These are phyloP conservation scores for Etia nguti DNA, from an alignment of 2,113 vertebrate genomes.

Conservation along the genomic window DNA sequence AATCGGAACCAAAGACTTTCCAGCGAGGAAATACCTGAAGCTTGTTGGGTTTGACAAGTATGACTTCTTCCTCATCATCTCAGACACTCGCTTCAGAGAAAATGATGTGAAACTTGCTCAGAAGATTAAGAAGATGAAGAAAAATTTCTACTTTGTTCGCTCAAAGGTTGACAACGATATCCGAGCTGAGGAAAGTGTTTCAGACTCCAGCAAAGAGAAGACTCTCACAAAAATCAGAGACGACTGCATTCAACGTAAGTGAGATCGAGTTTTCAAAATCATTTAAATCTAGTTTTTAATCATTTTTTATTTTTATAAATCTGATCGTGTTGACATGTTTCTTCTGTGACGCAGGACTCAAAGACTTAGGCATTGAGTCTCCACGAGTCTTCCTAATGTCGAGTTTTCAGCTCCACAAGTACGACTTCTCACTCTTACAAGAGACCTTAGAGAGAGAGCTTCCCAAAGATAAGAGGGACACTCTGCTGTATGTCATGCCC, in stretches of 20 bases:
- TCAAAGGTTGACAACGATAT: conserved; percentile 4
- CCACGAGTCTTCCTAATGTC: conserved; percentile 15
- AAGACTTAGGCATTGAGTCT: not conserved
- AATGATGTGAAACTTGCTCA: not conserved
- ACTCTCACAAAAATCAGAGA: not conserved
- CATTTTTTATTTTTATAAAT: fast-evolving
- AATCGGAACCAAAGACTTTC: not conserved
- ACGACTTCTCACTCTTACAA: not conserved
- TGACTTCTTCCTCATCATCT: conserved; percentile 43
- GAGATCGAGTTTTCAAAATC: fast-evolving
- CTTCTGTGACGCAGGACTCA: not conserved
- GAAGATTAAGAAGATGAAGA: not conserved
- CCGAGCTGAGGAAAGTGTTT: not conserved
- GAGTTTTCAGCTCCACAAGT: not conserved
- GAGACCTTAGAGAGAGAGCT: not conserved
- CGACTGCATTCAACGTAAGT: not conserved
- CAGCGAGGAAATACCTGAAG: not conserved
- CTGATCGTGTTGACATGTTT: not conserved
- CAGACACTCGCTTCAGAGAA: not conserved
- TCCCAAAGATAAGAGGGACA: not conserved
- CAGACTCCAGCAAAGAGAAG: not conserved
- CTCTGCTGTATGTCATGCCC: not conserved
- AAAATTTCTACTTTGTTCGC: not conserved
- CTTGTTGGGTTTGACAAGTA: not conserved
- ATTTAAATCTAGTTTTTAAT: not conserved